Evolutionary conservation across 2,888 invertebrate species (phyloP), one percentile per base, ranked within the genome.

Genomic region (Osmoderma eremita): DNA sequence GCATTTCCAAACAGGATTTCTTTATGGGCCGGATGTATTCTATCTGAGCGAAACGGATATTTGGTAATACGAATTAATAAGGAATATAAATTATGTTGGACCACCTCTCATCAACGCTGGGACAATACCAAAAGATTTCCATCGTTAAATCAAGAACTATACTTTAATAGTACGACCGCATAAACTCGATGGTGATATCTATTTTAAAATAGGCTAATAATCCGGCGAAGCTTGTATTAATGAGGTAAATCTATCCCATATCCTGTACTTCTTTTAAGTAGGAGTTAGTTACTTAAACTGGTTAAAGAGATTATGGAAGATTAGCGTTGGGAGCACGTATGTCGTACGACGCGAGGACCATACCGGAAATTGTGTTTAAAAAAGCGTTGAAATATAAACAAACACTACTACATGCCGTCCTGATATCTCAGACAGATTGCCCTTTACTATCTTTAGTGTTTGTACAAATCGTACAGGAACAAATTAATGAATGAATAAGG

Each of bases 391-490:
- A 56, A 56, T 56, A 56, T 56, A 56, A 56, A 56, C 56, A 56
- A 41, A 10, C 18, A n/a, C 22, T 6, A 50, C 50, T 50, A 24
- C 24, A 50, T 24, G n/a, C 22, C 30, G n/a, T 50, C 24, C 39
- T 22, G 56, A 56, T 56, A 56, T 56, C 56, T 18, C 41, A 12
- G 3, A 42, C 42, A 24, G 45, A 58, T 17, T 42, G 42, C 45
- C 13, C 6, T 6, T 58, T 30, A 45, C 58, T 58, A 58, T 58
- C 58, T 58, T 24, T 58, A 45, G 42, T 58, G 45, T 58, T 58
- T 58, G 58, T 58, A 58, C 24, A 58, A 58, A 45, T 58, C 45
- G 39, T 58, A 17, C 58, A 58, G 58, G 58, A 58, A 58, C 58
- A 58, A 58, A 58, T 58, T 58, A 45, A 30, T 45, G 30, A 6